Evolutionary conservation across 2,888 invertebrate species (phyloP), one percentile per base, ranked within the genome.

Genomic region (Sipha maydis): DNA sequence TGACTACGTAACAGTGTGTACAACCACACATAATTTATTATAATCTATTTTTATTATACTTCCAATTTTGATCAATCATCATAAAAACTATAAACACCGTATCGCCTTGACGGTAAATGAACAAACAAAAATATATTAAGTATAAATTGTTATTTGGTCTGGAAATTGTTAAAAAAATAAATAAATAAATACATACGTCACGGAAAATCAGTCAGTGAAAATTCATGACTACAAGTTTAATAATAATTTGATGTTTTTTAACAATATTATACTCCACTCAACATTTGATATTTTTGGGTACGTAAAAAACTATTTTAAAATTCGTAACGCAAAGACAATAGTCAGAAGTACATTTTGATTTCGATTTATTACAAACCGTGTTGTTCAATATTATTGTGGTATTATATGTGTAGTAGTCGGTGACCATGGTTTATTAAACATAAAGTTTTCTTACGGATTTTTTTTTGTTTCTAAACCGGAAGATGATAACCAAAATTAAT

Each of bases 21-120:
- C 11, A 69, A 69, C 69, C 41, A 78, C 48, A 67, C 48, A 67
- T 67, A n/a, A 38, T 67, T 80, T 80, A 67, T 79, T 80, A 80
- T 80, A 80, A 80, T 80, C 19, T 82, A 31, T 69, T 69, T 56
- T 80, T n/a, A 34, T 69, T 82, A 69, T 28, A 17, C 48, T 69
- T 69, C 67, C 69, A 82, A 82, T 82, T 82, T 82, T 48, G 69
- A 41, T 69, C 82, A 69, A 82, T 69, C 80, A 67, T 71, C 41
- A 8, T 67, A 73, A 73, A 73, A 82, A 82, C 31, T 56, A 67
- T 56, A 69, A 82, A 82, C n/a, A 69, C 82, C 82, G 69, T 82
- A 14, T 48, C 82, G 82, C 28, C 21, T 73, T 69, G 69, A 69
- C 69, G 28, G 69, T 69, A n/a, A 41, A 80, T 17, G 19, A n/a